A percentile compares a stretch with the other conserved stretches of the same genome.
phyloP scores from a whole-genome alignment of 2,888 invertebrate genomes.

The Diabrotica balteata region DNA sequence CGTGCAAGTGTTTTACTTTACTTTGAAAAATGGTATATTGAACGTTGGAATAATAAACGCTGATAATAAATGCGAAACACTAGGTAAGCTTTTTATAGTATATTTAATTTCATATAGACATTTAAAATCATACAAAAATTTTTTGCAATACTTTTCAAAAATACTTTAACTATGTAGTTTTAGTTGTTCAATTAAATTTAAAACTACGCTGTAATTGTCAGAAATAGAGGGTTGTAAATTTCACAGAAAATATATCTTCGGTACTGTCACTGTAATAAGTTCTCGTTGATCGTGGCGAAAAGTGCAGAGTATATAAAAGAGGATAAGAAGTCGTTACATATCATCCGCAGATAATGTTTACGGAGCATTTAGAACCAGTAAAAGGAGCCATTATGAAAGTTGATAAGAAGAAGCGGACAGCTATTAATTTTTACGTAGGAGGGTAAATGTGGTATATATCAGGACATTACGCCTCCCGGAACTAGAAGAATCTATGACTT shows the following conservation, averaged over 20 bases:
- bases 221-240: no score
- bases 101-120: no score
- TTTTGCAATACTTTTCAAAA: no score
- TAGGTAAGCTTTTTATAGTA: no score
- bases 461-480: neutral
- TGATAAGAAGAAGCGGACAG: conserved; percentile 21
- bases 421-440: conserved; percentile 26
- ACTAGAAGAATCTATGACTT: neutral
- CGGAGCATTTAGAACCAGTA: conserved; percentile 51
- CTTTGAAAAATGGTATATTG: no score
- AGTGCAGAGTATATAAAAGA: conserved; percentile 38
- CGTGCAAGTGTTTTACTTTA: no score
- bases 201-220: no score
- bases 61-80: no score
- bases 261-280: neutral
- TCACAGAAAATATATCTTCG: neutral
- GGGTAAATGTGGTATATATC: conserved; percentile 22
- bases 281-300: conserved; percentile 1
- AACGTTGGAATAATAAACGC: no score
- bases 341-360: conserved; percentile 56
- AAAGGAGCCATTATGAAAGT: conserved; percentile 34
- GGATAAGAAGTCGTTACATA: conserved; percentile 52
- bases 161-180: no score
- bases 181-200: no score
- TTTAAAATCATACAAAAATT: no score